Conservation (phyloP, 2,797 vertebrate species). For the Sus cebifrons region DNA sequence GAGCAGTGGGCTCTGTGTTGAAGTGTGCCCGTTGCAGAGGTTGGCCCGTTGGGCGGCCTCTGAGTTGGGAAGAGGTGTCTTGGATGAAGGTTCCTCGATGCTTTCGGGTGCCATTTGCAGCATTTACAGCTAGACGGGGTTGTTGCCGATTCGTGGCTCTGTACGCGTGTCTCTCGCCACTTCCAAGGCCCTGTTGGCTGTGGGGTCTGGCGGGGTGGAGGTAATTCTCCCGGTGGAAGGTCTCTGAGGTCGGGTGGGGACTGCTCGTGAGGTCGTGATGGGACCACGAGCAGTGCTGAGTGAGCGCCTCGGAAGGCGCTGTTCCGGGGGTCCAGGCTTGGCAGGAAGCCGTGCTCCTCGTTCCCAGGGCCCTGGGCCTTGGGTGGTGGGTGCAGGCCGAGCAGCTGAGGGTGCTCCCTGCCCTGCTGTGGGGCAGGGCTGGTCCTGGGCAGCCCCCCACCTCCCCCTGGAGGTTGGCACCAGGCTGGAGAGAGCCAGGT, state of each 20-base stretch:
- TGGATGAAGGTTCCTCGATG: background rate
- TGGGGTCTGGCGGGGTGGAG: too few relatives aligned
- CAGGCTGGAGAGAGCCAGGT: rapidly evolving
- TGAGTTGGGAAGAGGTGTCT: rapidly evolving
- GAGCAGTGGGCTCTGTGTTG: too few relatives aligned
- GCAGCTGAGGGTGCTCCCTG: too few relatives aligned
- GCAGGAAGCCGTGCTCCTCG: too few relatives aligned
- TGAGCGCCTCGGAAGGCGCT: rapidly evolving
- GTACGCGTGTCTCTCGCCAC: rapidly evolving
- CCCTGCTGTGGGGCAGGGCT: rapidly evolving
- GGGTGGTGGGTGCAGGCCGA: background rate
- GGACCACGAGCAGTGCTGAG: background rate
- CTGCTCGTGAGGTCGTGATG: rapidly evolving
- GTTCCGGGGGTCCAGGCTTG: background rate
- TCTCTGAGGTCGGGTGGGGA: background rate
- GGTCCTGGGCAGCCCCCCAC: background rate
- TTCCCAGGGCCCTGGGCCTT: too few relatives aligned
- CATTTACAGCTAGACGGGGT: rapidly evolving
- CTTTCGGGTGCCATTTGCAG: rapidly evolving
- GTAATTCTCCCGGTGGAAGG: too few relatives aligned
- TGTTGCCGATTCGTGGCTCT: background rate
- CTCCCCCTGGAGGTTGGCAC: background rate
- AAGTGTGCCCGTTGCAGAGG: too few relatives aligned
- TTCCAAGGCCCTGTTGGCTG: background rate
- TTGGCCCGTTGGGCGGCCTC: too few relatives aligned